These are phyloP conservation scores for Pachyseris speciosa DNA, from an alignment of 64 coral and sea anemone species.

Conservation along the genomic window DNA sequence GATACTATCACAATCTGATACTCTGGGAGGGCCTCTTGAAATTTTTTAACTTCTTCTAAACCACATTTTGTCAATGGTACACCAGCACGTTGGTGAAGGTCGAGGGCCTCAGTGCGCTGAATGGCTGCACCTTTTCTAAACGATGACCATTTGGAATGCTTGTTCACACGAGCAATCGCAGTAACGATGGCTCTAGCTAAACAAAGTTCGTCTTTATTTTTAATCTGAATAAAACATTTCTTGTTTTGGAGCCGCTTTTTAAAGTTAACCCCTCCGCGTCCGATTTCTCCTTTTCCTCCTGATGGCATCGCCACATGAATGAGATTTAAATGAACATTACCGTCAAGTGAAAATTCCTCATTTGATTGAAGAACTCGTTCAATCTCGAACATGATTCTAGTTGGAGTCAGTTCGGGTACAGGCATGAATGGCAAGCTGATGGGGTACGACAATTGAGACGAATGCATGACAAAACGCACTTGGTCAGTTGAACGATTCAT, in stretches of 20 bases:
- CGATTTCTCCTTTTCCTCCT: not conserved
- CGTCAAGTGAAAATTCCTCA: conserved; percentile 22
- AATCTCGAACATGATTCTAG: not conserved
- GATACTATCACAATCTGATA: not conserved
- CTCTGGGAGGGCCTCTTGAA: not conserved
- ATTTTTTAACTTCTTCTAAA: conserved; percentile 1
- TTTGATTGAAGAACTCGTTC: conserved; percentile 38
- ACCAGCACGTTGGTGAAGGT: not conserved
- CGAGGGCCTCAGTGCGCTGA: not conserved
- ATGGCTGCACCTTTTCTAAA: not conserved
- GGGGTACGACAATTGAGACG: not conserved
- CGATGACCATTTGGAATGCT: not conserved
- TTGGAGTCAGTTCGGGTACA: not conserved
- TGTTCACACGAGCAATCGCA: not conserved
- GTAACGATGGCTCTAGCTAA: not conserved
- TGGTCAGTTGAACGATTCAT: not conserved
- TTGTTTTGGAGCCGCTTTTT: conserved; percentile 4
- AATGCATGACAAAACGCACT: conserved; percentile 8
- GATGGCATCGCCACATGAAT: conserved; percentile 34
- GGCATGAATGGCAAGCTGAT: conserved; percentile 18
- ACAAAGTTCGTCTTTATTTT: conserved; percentile 37
- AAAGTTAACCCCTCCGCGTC: conserved; percentile 8
- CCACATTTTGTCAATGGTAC: not conserved
- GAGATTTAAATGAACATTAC: conserved; percentile 12
- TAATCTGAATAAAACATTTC: not conserved